phyloP scores from a whole-genome alignment of 2,888 invertebrate species.

The Drosophila putrida region DNA sequence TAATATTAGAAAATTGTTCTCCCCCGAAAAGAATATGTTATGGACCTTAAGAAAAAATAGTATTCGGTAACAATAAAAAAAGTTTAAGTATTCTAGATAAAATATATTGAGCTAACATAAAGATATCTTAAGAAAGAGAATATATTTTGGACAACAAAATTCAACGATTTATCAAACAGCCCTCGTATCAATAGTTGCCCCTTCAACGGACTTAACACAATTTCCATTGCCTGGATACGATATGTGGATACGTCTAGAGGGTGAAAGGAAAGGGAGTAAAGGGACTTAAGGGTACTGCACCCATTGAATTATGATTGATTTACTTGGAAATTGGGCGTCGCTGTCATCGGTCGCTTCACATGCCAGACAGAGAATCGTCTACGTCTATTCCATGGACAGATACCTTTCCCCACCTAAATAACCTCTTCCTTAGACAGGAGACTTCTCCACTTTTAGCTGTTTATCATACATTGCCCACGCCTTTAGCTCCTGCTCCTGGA shows the following conservation, averaged over 20 bases:
- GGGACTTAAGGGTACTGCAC: conserved; percentile 4
- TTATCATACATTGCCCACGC: conserved; percentile 5
- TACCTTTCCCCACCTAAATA: background rate
- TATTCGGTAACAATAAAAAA: too few relatives aligned
- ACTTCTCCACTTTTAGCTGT: background rate
- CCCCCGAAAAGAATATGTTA: too few relatives aligned
- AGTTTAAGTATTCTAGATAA: too few relatives aligned
- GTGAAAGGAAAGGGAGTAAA: background rate
- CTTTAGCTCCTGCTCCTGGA: background rate
- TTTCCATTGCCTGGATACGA: conserved; percentile 32
- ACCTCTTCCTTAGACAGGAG: background rate
- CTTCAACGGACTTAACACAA: conserved; percentile 16
- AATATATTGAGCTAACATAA: too few relatives aligned
- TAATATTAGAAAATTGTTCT: too few relatives aligned
- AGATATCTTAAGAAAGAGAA: too few relatives aligned
- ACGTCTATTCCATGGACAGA: background rate
- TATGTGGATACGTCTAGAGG: background rate
- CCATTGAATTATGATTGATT: conserved; percentile 70
- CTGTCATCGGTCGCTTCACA: conserved; percentile 29
- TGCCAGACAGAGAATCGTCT: conserved; percentile 18
- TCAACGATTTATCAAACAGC: too few relatives aligned
- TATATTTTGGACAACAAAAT: too few relatives aligned
- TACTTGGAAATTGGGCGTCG: conserved; percentile 56
- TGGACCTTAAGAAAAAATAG: too few relatives aligned
- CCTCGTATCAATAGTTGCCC: background rate